A percentile compares a stretch with the other conserved stretches of the same genome.
These are phyloP conservation scores for Spea hammondii DNA, from an alignment of 2,797 vertebrate genomes.

Conservation along the genomic window DNA sequence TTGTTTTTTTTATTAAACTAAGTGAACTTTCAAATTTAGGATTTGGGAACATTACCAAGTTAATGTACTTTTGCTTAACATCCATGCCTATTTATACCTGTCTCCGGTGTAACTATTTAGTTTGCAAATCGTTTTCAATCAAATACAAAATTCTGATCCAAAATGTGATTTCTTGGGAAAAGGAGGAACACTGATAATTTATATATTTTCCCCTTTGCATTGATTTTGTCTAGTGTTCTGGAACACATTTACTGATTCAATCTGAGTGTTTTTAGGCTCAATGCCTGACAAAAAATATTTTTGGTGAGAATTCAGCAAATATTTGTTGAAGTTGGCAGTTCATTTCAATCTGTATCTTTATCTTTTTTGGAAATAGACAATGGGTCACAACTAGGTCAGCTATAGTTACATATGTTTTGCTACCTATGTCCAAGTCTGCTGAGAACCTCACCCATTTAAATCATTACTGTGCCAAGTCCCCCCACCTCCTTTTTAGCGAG, in stretches of 20 bases:
- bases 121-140: not conserved
- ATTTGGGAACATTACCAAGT: too few relatives aligned
- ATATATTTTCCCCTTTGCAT: slow-evolving; percentile 5
- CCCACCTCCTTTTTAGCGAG: not conserved
- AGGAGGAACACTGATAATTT: slow-evolving; percentile 24
- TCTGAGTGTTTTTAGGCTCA: slow-evolving; percentile 40
- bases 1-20: too few relatives aligned
- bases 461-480: not conserved
- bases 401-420: not conserved
- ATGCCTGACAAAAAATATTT: slow-evolving; percentile 37
- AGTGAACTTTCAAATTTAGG: too few relatives aligned
- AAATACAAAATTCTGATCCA: not conserved
- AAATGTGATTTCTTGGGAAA: slow-evolving; percentile 22
- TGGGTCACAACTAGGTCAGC: slow-evolving; percentile 30
- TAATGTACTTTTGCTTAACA: too few relatives aligned
- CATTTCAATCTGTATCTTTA: slow-evolving; percentile 33
- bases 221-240: slow-evolving; percentile 32
- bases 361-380: slow-evolving; percentile 34
- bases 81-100: too few relatives aligned
- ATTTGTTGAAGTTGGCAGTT: slow-evolving; percentile 50
- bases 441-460: slow-evolving; percentile 16
- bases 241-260: slow-evolving; percentile 37
- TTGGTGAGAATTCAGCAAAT: slow-evolving; percentile 47
- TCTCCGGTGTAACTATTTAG: too few relatives aligned
- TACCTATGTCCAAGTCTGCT: not conserved